Base-by-base conservation (phyloP, 2,113 vertebrate genomes). In the Oryzias woworae region DNA sequence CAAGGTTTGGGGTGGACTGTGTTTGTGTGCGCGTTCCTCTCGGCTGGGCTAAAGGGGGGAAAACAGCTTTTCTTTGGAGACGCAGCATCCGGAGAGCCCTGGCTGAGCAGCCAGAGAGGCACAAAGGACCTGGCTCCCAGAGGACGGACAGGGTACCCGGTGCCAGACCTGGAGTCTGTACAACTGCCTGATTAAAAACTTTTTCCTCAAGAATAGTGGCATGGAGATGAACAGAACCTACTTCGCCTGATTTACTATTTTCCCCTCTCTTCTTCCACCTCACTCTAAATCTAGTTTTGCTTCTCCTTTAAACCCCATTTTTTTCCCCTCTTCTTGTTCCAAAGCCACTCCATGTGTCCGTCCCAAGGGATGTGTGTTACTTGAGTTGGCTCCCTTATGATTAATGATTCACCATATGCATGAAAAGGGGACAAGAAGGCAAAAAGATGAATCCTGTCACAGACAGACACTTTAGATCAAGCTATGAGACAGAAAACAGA, bases 361-460 rank as follows among this genome's bases (percentile, higher is more conserved):
- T 60, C 80, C 59, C 80, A 77, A 74, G 81, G 85, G 83, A 83
- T 70, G 72, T 49, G 58, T 80, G 78, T 72, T 71, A 65, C 71
- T 87, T 81, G 78, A 88, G 73, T 87, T 53, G 66, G 78, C 68
- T 83, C 85, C 84, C 80, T 81, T 68, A 84, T 87, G 87, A 89
- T 89, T 83, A 86, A 89, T 88, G 85, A 70, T 87, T 87, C 70
- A 69, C 66, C 66, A 44, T 42, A 73, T 61, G 75, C 83, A 74
- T 69, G 41, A 75, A 79, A 56, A 81, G 78, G 68, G 80, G 59
- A 85, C 76, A 73, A 78, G 69, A 62, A 69, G 58, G 49, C 69
- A 51, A 59, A 28, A 23, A 63, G 62, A 59, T 53, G 20, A 46
- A 66, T 58, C 75, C 77, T 77, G 69, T 73, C 20, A 43, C 10